Conservation (phyloP, 2,888 invertebrate genomes). For the Cephus runcator region DNA sequence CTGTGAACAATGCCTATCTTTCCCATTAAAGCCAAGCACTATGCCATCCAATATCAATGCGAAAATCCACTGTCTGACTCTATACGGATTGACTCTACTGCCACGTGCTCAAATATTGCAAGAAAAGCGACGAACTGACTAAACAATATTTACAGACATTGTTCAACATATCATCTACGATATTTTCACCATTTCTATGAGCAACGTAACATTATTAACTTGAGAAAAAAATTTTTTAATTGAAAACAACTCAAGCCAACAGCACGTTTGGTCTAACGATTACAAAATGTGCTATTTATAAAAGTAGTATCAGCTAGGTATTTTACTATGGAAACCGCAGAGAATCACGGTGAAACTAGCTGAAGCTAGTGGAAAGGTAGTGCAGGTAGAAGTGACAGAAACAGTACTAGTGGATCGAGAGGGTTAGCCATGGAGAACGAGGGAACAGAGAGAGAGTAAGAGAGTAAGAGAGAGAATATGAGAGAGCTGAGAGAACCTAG, state of each 20-base stretch:
- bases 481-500: conserved; percentile 25
- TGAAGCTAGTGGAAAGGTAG: not conserved
- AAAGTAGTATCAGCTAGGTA: not conserved
- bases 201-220: not conserved
- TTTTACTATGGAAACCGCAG: not conserved
- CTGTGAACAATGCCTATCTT: not conserved
- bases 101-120: not conserved
- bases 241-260: not conserved
- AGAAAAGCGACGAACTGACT: not conserved
- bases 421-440: not conserved
- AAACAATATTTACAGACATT: not conserved
- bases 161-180: not conserved
- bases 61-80: not conserved
- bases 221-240: not conserved
- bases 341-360: not conserved
- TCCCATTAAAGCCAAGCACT: not conserved
- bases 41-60: not conserved
- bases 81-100: not conserved
- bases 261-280: not conserved
- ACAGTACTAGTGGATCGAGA: not conserved
- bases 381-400: not conserved
- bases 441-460: conserved; percentile 29
- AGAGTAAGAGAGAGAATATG: conserved; percentile 13
- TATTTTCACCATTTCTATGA: not conserved
- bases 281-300: not conserved